These are phyloP conservation scores for Scelioninae gen. 1 DNA, from an alignment of 2,888 invertebrate genomes.

Conservation along the genomic window DNA sequence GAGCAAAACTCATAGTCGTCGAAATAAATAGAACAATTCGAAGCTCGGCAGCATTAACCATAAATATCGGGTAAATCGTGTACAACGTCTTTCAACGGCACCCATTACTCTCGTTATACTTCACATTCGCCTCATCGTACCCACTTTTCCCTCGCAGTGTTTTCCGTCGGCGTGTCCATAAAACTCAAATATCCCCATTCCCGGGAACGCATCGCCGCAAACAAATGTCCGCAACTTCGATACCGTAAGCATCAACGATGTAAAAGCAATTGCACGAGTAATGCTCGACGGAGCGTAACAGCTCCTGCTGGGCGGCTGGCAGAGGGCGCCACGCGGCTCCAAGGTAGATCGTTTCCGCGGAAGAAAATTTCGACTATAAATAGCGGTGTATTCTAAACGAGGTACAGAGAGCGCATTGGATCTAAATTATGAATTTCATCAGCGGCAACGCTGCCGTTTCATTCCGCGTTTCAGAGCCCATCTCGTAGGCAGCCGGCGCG, in stretches of 20 bases:
- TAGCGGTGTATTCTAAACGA: slow-evolving; percentile 85
- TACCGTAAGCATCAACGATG: slow-evolving; percentile 64
- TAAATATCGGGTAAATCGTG: slow-evolving; percentile 57
- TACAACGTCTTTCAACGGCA: slow-evolving; percentile 62
- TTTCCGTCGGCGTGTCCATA: slow-evolving; percentile 65
- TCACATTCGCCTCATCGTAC: slow-evolving; percentile 55
- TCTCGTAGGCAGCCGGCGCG: slow-evolving; percentile 67
- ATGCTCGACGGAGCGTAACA: slow-evolving; percentile 59
- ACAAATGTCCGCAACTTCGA: slow-evolving; percentile 67
- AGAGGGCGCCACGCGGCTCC: slow-evolving; percentile 54
- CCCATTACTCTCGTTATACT: slow-evolving; percentile 61
- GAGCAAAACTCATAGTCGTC: slow-evolving; percentile 39
- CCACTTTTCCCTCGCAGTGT: slow-evolving; percentile 58
- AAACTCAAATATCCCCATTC: slow-evolving; percentile 67
- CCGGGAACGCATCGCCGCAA: slow-evolving; percentile 65
- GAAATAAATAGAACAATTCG: slow-evolving; percentile 57
- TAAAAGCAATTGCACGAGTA: slow-evolving; percentile 69
- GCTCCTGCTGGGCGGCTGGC: slow-evolving; percentile 40
- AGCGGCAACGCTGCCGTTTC: slow-evolving; percentile 84
- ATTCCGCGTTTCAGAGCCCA: slow-evolving; percentile 81
- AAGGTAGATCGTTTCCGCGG: slow-evolving; percentile 77
- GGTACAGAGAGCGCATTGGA: slow-evolving; percentile 84
- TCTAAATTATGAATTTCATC: slow-evolving; percentile 85
- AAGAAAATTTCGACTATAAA: slow-evolving; percentile 84
- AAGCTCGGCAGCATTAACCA: slow-evolving; percentile 48